Base-by-base conservation (phyloP, 2,888 invertebrate species). In the Petrophora chlorosata region DNA sequence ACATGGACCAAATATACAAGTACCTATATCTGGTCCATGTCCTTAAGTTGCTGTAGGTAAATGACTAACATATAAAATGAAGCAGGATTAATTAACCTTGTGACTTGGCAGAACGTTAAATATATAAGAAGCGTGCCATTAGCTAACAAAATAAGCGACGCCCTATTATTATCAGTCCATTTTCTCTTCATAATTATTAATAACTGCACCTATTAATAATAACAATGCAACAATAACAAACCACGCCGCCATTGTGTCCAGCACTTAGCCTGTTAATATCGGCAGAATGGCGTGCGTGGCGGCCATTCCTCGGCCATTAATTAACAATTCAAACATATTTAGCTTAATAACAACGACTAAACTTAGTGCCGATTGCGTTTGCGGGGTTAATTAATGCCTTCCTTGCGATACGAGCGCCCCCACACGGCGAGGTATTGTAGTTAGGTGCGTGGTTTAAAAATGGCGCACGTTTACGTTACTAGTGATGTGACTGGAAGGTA, bases 271-370 rank as follows among this genome's bases (percentile, higher is more conserved):
- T 50, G 25, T 41, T 49, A 51, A 45, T 50, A 46, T 38, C 15
- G 36, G 29, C 38, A 44, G 65, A 65, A 70, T 83, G 50, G 82
- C 85, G 85, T 88, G 88, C 67, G 62, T 61, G 54, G 52, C 61
- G 64, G 65, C 76, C 78, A 76, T 85, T 81, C 59, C 52, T 45
- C 46, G 55, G 41, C 74, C 75, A 77, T 76, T 81, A 81, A 84
- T 85, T 83, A 86, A 76, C 81, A 74, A 82, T 84, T 79, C 84
- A 85, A 86, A 87, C 84, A 86, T 81, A 85, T 82, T 83, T 79
- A 83, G 78, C 82, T 76, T 82, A 85, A 87, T 85, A 81, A 83
- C 80, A 71, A 76, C 75, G 62, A 70, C 76, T 75, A 68, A 78
- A 79, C 67, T 72, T 67, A 67, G 76, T 67, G 63, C 64, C 64